A percentile compares a stretch with the other conserved stretches of the same genome.
Evolutionary conservation across 2,797 vertebrate species (phyloP).

Genomic region (Presbytis comata): DNA sequence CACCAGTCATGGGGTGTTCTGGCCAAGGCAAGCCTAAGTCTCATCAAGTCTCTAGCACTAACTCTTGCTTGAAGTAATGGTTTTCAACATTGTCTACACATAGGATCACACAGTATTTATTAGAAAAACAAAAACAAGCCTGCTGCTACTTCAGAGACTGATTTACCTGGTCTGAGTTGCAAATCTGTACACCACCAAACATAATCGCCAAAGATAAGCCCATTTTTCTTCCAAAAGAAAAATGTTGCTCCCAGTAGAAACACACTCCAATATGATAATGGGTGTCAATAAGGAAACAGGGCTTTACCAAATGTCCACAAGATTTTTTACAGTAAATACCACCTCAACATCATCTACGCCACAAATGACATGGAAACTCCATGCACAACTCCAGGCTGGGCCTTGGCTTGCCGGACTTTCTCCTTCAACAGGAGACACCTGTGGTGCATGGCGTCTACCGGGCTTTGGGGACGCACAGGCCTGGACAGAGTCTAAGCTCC

Average conservation of each 20-base stretch:
- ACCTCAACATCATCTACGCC: not conserved
- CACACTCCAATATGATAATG: rapidly evolving
- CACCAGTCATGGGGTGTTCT: not conserved
- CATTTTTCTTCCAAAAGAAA: not conserved
- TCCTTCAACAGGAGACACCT: not conserved
- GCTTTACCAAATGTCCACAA: not conserved
- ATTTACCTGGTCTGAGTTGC: not conserved
- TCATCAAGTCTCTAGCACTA: not conserved
- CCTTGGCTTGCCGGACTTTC: not conserved
- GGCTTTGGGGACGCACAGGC: not conserved
- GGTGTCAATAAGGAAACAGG: not conserved
- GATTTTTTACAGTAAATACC: not conserved
- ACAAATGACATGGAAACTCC: too few relatives aligned
- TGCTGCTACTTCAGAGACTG: not conserved
- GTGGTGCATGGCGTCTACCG: rapidly evolving
- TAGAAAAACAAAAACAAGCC: too few relatives aligned
- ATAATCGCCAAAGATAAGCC: not conserved
- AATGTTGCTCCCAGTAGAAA: not conserved
- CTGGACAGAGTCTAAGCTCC: not conserved
- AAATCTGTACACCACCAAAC: not conserved
- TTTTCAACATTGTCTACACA: not conserved
- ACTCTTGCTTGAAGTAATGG: not conserved
- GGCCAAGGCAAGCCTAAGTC: not conserved
- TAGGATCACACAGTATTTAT: not conserved
- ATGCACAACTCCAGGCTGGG: not conserved